Evolutionary conservation across 2,888 invertebrate genomes (phyloP).

Genomic region (Drosophila aldrichi): DNA sequence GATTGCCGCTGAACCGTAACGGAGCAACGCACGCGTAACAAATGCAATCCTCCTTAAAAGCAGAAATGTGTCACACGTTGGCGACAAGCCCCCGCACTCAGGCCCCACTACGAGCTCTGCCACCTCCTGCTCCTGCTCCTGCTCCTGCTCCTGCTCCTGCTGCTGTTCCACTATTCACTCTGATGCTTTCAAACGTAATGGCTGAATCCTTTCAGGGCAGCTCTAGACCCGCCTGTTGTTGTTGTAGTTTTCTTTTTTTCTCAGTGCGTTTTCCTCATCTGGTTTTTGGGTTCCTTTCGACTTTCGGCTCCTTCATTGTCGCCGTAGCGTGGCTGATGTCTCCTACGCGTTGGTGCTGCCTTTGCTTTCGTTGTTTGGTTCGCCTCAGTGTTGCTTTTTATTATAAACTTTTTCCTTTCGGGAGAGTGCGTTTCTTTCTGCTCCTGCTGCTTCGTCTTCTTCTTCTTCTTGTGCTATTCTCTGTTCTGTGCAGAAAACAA

Average conservation of each 20-base stretch:
- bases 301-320: conserved; percentile 65
- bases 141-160: background rate
- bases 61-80: conserved; percentile 83
- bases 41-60: conserved; percentile 83
- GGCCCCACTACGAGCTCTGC: background rate
- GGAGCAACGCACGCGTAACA: conserved; percentile 79
- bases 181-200: conserved; percentile 60
- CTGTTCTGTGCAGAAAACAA: conserved; percentile 80
- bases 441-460: background rate
- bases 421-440: conserved; percentile 17
- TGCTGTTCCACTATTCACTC: conserved; percentile 8
- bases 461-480: conserved; percentile 41
- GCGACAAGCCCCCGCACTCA: conserved; percentile 45
- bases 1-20: conserved; percentile 79
- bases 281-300: conserved; percentile 44
- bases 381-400: conserved; percentile 56
- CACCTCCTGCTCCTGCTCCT: background rate
- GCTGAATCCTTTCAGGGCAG: conserved; percentile 72
- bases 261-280: conserved; percentile 19
- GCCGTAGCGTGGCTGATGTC: conserved; percentile 64
- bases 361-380: conserved; percentile 58
- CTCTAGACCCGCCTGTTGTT: conserved; percentile 56
- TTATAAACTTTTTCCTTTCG: conserved; percentile 66
- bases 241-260: conserved; percentile 40
- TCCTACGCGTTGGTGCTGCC: conserved; percentile 49